These are phyloP conservation scores for Toxonevra muliebris DNA, from an alignment of 2,888 invertebrate species.

Conservation along the genomic window DNA sequence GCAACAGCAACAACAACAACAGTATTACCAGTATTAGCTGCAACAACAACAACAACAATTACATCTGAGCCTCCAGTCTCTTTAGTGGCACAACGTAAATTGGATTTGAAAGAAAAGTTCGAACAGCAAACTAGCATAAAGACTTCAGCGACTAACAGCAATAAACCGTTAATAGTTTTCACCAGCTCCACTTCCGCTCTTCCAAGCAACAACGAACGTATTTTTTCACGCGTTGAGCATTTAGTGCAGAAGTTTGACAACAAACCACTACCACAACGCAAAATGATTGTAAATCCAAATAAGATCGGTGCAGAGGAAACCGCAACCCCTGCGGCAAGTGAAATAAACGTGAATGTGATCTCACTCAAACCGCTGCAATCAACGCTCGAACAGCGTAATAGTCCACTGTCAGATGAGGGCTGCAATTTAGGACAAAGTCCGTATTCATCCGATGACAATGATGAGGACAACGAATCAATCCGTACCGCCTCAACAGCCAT, in stretches of 20 bases:
- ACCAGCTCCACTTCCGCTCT: neutral
- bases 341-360: slow-evolving; percentile 23
- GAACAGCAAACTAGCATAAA: slow-evolving; percentile 21
- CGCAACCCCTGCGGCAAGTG: slow-evolving; percentile 30
- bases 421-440: slow-evolving; percentile 59
- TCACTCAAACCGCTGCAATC: slow-evolving; percentile 36
- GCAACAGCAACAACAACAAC: slow-evolving; percentile 21
- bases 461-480: slow-evolving; percentile 43
- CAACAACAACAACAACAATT: neutral
- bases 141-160: neutral
- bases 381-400: slow-evolving; percentile 44
- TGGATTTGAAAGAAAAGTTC: slow-evolving; percentile 35
- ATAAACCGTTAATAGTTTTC: too few species aligned
- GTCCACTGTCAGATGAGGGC: slow-evolving; percentile 61
- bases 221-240: slow-evolving; percentile 44
- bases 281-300: slow-evolving; percentile 43
- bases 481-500: slow-evolving; percentile 38
- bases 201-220: neutral
- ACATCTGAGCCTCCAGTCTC: slow-evolving; percentile 14
- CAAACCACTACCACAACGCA: slow-evolving; percentile 36
- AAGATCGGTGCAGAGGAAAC: slow-evolving; percentile 32
- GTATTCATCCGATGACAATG: slow-evolving; percentile 58
- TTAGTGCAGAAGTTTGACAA: slow-evolving; percentile 51
- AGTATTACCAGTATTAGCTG: slow-evolving; percentile 17
- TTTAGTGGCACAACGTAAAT: slow-evolving; percentile 40